Percentiles rank a stretch among this genome's conserved stretches.
These are phyloP conservation scores for Dascyllus trimaculatus DNA, from an alignment of 2,113 vertebrate genomes.

Conservation along the genomic window DNA sequence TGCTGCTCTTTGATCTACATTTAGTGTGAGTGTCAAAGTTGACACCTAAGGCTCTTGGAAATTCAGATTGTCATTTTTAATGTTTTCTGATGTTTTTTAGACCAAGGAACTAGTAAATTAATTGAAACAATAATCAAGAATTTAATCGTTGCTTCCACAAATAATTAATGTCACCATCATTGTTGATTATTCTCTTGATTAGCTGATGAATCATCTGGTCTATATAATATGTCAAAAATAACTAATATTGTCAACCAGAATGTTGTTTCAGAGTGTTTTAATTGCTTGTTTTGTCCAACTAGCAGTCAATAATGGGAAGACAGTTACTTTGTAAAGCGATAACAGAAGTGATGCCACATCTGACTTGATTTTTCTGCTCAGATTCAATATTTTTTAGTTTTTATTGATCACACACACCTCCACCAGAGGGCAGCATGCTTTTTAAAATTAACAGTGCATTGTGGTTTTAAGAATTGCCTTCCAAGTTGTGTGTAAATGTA, in stretches of 20 bases:
- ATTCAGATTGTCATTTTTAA: background rate
- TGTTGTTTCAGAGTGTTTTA: no score
- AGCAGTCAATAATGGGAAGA: no score
- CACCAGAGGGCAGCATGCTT: conserved; percentile 66
- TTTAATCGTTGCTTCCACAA: background rate
- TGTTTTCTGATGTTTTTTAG: background rate
- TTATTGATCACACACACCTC: background rate
- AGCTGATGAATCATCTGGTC: background rate
- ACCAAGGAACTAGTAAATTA: background rate
- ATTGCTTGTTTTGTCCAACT: no score
- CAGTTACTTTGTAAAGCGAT: no score
- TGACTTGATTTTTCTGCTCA: background rate
- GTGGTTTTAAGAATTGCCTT: no score
- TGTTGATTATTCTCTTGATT: background rate
- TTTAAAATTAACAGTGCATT: background rate
- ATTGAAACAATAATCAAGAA: background rate
- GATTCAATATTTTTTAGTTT: background rate
- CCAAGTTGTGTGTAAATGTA: background rate
- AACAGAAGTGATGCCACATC: no score
- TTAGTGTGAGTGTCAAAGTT: background rate
- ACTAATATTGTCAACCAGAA: background rate
- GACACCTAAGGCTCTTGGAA: background rate
- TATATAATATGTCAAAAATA: background rate
- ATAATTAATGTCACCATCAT: background rate
- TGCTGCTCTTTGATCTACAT: background rate